A percentile compares a stretch with the other conserved stretches of the same genome.
These are phyloP conservation scores for Ceyx melanurus DNA, from an alignment of 2,113 vertebrate species.

Conservation along the genomic window DNA sequence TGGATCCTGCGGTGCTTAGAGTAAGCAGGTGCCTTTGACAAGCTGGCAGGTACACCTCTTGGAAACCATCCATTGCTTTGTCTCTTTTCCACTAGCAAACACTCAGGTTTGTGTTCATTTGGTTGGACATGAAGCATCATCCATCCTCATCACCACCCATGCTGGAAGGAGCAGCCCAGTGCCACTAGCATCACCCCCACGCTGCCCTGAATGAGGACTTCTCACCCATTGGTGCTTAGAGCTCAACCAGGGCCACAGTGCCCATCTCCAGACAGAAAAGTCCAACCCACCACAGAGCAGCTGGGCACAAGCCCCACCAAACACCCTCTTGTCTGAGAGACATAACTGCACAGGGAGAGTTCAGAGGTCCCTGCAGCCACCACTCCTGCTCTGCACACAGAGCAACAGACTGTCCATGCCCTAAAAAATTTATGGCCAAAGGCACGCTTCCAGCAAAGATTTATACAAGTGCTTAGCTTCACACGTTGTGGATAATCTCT, in stretches of 20 bases:
- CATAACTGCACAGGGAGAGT: rapidly evolving
- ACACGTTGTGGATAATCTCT: background rate
- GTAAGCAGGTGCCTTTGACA: background rate
- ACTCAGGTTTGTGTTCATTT: background rate
- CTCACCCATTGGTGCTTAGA: background rate
- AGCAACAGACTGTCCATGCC: background rate
- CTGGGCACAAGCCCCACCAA: background rate
- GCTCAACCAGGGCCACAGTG: background rate
- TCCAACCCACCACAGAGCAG: rapidly evolving
- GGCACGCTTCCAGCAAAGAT: background rate
- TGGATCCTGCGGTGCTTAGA: background rate
- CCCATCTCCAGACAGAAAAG: rapidly evolving
- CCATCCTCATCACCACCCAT: background rate
- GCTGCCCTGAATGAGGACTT: background rate
- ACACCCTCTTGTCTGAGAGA: rapidly evolving
- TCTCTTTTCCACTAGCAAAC: background rate
- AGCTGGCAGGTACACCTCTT: background rate
- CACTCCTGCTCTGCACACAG: background rate
- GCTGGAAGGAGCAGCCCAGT: background rate
- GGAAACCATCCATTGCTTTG: background rate
- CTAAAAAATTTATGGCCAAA: background rate
- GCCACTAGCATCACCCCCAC: background rate
- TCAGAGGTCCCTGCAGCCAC: background rate
- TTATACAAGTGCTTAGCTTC: background rate
- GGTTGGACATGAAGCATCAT: background rate